Conservation (phyloP, 2,797 vertebrate genomes). For the Limnodromus scolopaceus region DNA sequence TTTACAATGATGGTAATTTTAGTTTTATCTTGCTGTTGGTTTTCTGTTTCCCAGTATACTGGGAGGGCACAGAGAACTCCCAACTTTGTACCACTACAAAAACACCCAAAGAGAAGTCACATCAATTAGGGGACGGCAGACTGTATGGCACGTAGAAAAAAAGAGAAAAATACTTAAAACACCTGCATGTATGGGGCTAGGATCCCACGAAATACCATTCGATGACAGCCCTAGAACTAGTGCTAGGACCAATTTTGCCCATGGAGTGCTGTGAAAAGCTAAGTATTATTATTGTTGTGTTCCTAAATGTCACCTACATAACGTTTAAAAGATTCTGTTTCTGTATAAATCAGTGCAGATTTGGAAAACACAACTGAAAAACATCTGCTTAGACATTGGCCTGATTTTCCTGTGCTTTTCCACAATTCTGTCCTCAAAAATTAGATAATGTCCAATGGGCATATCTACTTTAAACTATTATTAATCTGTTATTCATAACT, state of each 20-base stretch:
- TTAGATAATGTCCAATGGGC: neutral
- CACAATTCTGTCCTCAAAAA: neutral
- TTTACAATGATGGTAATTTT: neutral
- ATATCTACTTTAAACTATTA: neutral
- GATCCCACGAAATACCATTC: neutral
- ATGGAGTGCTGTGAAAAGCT: neutral
- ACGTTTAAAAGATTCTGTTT: neutral
- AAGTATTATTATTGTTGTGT: neutral
- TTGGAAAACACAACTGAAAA: conserved; percentile 5
- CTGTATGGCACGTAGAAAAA: neutral
- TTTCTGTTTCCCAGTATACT: neutral
- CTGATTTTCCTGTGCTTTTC: neutral
- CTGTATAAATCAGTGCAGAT: neutral
- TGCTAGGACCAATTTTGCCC: neutral
- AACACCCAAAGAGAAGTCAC: neutral
- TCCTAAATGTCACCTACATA: neutral
- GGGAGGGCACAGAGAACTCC: neutral
- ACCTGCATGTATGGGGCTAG: neutral
- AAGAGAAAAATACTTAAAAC: neutral
- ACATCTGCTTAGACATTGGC: neutral
- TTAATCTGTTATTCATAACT: neutral
- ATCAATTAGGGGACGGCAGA: neutral
- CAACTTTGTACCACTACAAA: neutral
- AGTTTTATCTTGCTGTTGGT: neutral
- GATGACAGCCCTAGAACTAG: neutral